Base-by-base conservation (phyloP, 2,888 invertebrate genomes). In the Pristionchus entomophagus region DNA sequence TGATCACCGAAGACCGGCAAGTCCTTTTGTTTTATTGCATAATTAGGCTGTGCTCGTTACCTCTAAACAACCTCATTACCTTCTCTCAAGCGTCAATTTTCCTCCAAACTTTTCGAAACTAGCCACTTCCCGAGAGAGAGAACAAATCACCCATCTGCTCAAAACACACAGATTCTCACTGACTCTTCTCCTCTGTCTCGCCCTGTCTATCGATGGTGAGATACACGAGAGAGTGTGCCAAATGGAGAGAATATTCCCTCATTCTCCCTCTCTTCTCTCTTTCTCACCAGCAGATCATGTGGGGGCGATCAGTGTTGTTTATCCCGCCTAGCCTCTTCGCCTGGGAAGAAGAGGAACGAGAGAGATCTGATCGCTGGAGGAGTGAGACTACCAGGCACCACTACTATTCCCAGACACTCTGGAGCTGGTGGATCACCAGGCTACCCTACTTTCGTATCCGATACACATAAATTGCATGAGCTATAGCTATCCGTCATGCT, bases 301-400 rank as follows among this genome's bases (percentile, higher is more conserved):
- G 41, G 59, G 53, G 59, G 83, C 41, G 56, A 41, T 29, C 4
- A 49, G 22, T 29, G 73, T 73, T 73, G 73, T 73, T 73, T 38
- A 73, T 73, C 26, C 65, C 65, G 69, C 69, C 17, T n/a, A n/a
- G n/a, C n/a, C n/a, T n/a, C n/a, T n/a, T n/a, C n/a, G n/a, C 83
- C 83, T 62, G 59, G 45, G 62, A 38, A 59, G 59, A 62, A 38
- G 17, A 38, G 29, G 26, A 88, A 65, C 6, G 69, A 69, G 69
- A 73, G n/a, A 45, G 38, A 38, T 35, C 22, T 69, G 65, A 35
- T 12, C 41, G 38, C 12, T 49, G 90, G 88, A 1, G 88, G 89
- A n/a, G 84, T 87, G 87, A n/a, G 88, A 35, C 65, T 35, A 35
- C 35, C 19, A 35, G 65, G 35, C 35, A 19, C 65, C 65, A 1